Evolutionary conservation across 1,140 invertebrate genomes (phyloP), one percentile per base, ranked within the genome.

Genomic region (Macrocentrus cingulum): DNA sequence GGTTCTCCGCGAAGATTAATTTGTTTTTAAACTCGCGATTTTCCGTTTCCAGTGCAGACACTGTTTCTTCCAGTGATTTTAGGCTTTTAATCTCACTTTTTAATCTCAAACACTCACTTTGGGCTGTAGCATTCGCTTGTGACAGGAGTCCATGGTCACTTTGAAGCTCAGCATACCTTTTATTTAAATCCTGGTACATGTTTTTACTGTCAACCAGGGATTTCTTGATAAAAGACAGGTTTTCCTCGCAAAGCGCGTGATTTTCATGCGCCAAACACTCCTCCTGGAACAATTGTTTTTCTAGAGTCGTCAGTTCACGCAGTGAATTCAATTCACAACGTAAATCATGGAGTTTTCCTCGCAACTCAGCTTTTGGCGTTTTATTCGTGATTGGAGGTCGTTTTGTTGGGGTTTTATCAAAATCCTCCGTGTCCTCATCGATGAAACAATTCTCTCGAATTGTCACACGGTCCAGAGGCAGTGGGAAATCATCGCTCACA

Each of bases 221-320:
- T 54, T 65, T 52, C 34, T 56, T 46, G 8, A 62, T 8, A 16
- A 19, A 51, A 42, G 39, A 22, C 0, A 65, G 9, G n/a, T 45
- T 51, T n/a, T 56, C 25, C 29, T 51, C 41, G 45, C 61, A 22
- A 16, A 56, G 19, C 2, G 25, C 19, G 16, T 46, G 11, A 55
- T 51, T 59, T 13, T 25, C 37, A 8, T 29, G 32, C 8, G 51
- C 23, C 0, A 22, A 9, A 1, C 25, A 22, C 1, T 69, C 65
- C 1, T 66, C 68, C 9, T 58, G 42, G 5, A 52, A 51, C n/a
- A 71, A 20, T 57, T 75, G 74, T 25, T 66, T 74, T 50, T 77
- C 75, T 15, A 76, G 55, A 15, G 56, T 65, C 6, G 74, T 71
- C n/a, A 66, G 66, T 57, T 74, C 69, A 44, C 56, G 52, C 0